Evolutionary conservation across 2,888 invertebrate species (phyloP).

Genomic region (Caenorhabditis sp.): DNA sequence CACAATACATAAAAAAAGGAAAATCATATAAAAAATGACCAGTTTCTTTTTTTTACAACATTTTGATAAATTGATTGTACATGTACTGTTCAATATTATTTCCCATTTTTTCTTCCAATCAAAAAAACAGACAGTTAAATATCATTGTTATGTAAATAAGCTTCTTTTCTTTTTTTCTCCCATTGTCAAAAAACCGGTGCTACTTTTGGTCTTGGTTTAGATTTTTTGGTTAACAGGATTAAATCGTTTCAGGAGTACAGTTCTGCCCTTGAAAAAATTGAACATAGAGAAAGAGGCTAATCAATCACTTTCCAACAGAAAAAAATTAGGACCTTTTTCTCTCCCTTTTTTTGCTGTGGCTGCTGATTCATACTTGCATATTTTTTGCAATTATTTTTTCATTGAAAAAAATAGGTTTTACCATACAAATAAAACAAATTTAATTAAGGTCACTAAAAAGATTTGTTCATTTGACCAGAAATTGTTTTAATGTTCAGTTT

Average conservation of each 20-base stretch:
- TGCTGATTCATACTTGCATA: background rate
- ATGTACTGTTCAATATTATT: background rate
- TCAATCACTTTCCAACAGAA: slow-evolving; percentile 42
- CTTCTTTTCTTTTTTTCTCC: background rate
- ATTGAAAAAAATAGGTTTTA: background rate
- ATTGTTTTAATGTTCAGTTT: background rate
- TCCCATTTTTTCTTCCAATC: background rate
- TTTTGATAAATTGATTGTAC: slow-evolving; percentile 1
- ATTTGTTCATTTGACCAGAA: background rate
- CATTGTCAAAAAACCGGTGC: background rate
- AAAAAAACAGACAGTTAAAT: background rate
- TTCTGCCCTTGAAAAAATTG: slow-evolving; percentile 28
- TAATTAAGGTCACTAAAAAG: background rate
- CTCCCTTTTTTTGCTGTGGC: background rate
- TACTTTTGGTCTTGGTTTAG: background rate
- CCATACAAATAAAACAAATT: background rate
- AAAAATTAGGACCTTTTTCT: slow-evolving; percentile 33
- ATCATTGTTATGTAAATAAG: background rate
- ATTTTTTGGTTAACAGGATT: background rate
- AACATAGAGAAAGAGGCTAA: background rate
- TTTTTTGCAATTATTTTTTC: background rate
- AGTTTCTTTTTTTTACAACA: background rate
- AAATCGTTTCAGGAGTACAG: slow-evolving; percentile 15
- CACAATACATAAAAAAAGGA: background rate
- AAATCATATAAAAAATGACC: background rate